Evolutionary conservation across 2,888 invertebrate species (phyloP), one percentile per base, ranked within the genome.

Genomic region (Incurvaria masculella): DNA sequence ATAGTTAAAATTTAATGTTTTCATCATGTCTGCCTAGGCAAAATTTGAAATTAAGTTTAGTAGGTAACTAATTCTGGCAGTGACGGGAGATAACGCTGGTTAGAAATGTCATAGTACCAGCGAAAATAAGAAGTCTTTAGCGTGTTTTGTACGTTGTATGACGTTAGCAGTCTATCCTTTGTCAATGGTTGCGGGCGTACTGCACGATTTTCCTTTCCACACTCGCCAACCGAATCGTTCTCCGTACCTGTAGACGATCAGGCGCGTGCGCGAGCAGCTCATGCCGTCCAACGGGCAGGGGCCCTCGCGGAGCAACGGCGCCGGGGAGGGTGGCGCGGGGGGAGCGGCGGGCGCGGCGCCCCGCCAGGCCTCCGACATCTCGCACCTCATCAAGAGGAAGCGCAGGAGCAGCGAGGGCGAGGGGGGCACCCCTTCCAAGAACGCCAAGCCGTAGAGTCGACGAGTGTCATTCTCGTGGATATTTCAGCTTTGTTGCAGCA

Each of bases 371-470:
- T 85, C 82, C 10, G 85, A 93, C 62, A 93, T 94, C 53, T 87
- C 90, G 0, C 93, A 94, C 68, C 80, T 94, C 49, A 88, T 94
- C 53, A 87, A 86, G 58, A 75, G 87, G 54, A 92, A 92, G 68
- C 79, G 88, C 56, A 91, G 89, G 68, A 72, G 84, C 1, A 85
- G 85, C 33, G 85, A 84, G 4, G 64, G 80, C 0, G 86, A 85
- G 0, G 81, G 80, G 19, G 66, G 73, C 0, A 72, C 79, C 1
- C 82, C 85, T 1, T 72, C 84, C 17, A 89, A 89, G 62, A 84
- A 83, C 58, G 70, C 80, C 3, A 72, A 67, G 48, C 66, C 72
- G 60, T 73, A 33, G 14, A 14, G 23, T n/a, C 33, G 33, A 8
- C 3, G 33, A 33, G n/a, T n/a, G n/a, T n/a, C n/a, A n/a, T n/a